Evolutionary conservation across 2,113 vertebrate species (phyloP).

Genomic region (Zingel zingel): DNA sequence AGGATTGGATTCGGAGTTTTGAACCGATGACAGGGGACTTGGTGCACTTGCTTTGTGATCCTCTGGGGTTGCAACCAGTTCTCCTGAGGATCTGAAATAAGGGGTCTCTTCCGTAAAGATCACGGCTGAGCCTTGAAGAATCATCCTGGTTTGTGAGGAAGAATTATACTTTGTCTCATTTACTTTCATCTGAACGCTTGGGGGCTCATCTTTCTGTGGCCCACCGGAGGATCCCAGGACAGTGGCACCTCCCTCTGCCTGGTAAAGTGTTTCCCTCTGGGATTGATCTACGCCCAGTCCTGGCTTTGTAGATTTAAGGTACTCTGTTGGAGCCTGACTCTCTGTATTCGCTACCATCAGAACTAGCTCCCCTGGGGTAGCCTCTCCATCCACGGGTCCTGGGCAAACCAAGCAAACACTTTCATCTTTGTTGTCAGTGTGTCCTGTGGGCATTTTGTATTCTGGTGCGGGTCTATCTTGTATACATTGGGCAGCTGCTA

Average conservation of each 20-base stretch:
- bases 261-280: not conserved
- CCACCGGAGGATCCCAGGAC: not conserved
- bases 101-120: not conserved
- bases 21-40: not conserved
- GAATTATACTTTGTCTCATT: not conserved
- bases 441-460: not conserved
- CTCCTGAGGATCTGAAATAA: not conserved
- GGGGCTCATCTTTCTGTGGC: not conserved
- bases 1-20: not conserved
- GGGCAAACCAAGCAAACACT: not conserved
- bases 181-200: not conserved
- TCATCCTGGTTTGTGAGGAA: constrained; percentile 6
- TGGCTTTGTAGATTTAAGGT: not conserved
- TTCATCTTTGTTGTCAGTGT: not conserved
- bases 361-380: not conserved
- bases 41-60: not conserved
- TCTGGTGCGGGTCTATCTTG: not conserved
- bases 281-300: not conserved
- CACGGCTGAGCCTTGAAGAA: not conserved
- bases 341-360: not conserved
- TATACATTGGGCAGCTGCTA: not conserved
- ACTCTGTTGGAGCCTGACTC: not conserved
- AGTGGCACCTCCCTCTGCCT: not conserved
- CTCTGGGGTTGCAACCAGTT: not conserved
- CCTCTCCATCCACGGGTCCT: not conserved